Base-by-base conservation (phyloP, 1,140 invertebrate species). In the Trichonephila clavata region DNA sequence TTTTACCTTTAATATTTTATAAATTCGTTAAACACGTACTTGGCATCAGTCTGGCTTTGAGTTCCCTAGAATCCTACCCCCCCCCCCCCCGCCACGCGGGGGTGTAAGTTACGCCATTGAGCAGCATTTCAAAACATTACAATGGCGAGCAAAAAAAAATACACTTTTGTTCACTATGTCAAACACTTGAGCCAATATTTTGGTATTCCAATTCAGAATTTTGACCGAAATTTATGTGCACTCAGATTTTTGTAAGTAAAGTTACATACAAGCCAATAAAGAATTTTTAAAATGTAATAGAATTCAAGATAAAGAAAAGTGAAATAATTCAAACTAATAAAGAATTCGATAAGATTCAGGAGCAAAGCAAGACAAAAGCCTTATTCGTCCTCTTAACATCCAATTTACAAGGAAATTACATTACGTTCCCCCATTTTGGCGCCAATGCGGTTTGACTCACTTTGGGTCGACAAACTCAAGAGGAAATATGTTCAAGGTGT, bases 401-500 rank as follows among this genome's bases (percentile, higher is more conserved):
- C 71, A 27, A 77, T 77, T 77, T 32, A 77, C 71, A 77, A 27
- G 71, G 27, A 32, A 77, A 77, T 32, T 32, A 24, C 68, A 39
- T 27, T 32, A 27, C 13, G 4, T 77, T 32, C 18, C 71, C 27
- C 32, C 71, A 39, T 77, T 77, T 16, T 39, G 71, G 71, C 71
- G 71, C 71, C 71, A 77, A 7, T 77, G 71, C 39, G 27, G 71
- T 32, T 77, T 39, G 16, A 77, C 16, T 77, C 71, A 32, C 16
- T 14, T 39, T 77, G 20, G 71, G 71, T 77, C 71, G 71, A 77
- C 71, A 77, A 77, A 77, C 71, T 77, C 18, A 77, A 16, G 24
- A 77, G 71, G 71, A 77, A 77, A 39, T 18, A 39, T 77, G 27
- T 77, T 77, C 65, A 39, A 77, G 71, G 71, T 77, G n/a, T n/a